Percentiles rank a stretch among this genome's conserved stretches.
Conservation (phyloP, 2,797 vertebrate species). For the Linurgus olivaceus region DNA sequence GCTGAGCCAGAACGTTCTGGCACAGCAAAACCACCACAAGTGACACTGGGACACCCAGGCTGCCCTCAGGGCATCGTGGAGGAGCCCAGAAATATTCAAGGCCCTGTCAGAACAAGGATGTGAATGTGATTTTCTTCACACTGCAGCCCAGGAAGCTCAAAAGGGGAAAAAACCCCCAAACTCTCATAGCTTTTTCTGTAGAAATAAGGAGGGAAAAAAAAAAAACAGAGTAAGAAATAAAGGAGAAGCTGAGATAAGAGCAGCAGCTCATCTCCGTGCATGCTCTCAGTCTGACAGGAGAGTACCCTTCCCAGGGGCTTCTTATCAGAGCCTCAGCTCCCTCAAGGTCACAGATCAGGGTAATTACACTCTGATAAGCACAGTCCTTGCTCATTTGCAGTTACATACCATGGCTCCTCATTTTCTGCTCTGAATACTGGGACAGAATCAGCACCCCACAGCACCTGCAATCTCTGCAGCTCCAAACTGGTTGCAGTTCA, state of each 20-base stretch:
- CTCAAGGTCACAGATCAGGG: constrained; percentile 53
- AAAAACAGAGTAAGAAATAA: background rate
- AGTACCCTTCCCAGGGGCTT: background rate
- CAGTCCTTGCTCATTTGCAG: constrained; percentile 8
- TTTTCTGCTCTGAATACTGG: constrained; percentile 5
- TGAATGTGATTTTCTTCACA: background rate
- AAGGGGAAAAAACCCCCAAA: background rate
- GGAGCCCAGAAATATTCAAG: background rate
- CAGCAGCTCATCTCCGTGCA: background rate
- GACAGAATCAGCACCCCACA: background rate
- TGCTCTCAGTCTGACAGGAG: background rate
- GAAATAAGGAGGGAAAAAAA: background rate
- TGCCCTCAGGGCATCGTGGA: fast-evolving
- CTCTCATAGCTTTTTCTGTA: background rate
- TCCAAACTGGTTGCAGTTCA: background rate
- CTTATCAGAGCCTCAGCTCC: constrained; percentile 34
- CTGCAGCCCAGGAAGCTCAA: background rate
- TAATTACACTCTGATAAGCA: constrained; percentile 50
- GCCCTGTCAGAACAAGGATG: background rate
- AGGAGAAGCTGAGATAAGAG: background rate
- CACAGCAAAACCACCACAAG: background rate
- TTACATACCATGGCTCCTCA: background rate
- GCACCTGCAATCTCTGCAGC: background rate
- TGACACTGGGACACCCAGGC: background rate
- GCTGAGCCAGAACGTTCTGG: background rate